phyloP scores from a whole-genome alignment of 2,113 vertebrate genomes.

The Meles meles region DNA sequence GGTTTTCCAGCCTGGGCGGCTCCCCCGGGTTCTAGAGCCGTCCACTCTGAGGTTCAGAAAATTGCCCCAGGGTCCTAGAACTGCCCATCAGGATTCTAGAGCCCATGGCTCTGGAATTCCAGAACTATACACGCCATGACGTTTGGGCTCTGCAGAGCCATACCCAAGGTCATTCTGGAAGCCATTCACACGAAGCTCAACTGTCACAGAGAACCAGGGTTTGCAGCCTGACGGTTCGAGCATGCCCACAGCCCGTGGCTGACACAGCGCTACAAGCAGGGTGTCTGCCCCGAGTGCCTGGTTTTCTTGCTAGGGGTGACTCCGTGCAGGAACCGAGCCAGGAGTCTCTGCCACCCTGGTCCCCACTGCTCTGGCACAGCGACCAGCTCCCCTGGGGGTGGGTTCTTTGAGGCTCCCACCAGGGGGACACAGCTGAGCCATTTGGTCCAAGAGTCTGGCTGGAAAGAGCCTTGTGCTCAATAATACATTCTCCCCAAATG shows the following conservation, averaged over 20 bases:
- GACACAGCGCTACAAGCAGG: not conserved
- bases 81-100: not conserved
- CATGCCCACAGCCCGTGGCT: fast-evolving
- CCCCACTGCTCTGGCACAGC: not conserved
- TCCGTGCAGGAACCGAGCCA: not conserved
- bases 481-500: constrained; percentile 55
- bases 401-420: not conserved
- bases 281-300: not conserved
- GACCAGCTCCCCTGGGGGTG: not conserved
- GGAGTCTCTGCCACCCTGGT: fast-evolving
- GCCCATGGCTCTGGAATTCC: not conserved
- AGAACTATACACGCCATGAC: not conserved
- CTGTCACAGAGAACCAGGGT: not conserved
- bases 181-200: fast-evolving
- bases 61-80: not conserved
- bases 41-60: not conserved
- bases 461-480: constrained; percentile 38
- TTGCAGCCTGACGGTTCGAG: fast-evolving
- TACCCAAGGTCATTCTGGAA: not conserved
- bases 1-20: too few relatives aligned
- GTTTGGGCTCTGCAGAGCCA: too few relatives aligned
- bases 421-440: constrained; percentile 42
- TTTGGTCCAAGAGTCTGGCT: constrained; percentile 27
- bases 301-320: not conserved
- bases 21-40: not conserved